Base-by-base conservation (phyloP, 2,888 invertebrate species). In the Amphiduros pacificus region DNA sequence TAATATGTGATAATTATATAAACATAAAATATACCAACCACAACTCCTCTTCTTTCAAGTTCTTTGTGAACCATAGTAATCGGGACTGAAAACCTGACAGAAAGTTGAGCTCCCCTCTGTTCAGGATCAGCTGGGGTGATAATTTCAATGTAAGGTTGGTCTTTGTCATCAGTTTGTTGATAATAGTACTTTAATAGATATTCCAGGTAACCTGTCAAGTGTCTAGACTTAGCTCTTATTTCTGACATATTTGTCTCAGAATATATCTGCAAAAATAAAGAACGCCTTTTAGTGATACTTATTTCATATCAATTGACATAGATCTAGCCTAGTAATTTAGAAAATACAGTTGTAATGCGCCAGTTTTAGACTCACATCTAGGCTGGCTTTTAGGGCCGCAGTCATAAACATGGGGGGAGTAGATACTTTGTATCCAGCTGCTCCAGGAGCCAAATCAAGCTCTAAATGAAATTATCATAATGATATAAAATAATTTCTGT, bases 201-300 rank as follows among this genome's bases (percentile, higher is more conserved):
- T 73, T 87, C 87, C 57, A 87, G 71, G 70, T 86, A 87, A 1
- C 84, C 86, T 1, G 87, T 87, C 51, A 87, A 73, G 31, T 85
- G 76, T 56, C 75, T 74, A 24, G 86, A 86, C 68, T 86, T 86
- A 28, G 66, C 67, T 1, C 81, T 70, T 11, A 85, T 68, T 40
- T 82, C 78, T 20, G 81, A 74, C 73, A 86, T 79, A 1, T 76
- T 74, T 0, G 85, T 84, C 69, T 84, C 79, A 26, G 81, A 79
- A 66, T 84, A 86, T 6, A 85, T 78, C 85, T 87, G 67, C 24
- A 36, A 36, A 36, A 9, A 36, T 17, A 22, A 27, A n/a, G n/a
- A n/a, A n/a, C 26, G 50, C n/a, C n/a, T n/a, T n/a, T n/a, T n/a
- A n/a, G n/a, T n/a, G n/a, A n/a, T n/a, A n/a, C n/a, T n/a, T n/a